Base-by-base conservation (phyloP, 2,888 invertebrate species). In the Chesias legatella region DNA sequence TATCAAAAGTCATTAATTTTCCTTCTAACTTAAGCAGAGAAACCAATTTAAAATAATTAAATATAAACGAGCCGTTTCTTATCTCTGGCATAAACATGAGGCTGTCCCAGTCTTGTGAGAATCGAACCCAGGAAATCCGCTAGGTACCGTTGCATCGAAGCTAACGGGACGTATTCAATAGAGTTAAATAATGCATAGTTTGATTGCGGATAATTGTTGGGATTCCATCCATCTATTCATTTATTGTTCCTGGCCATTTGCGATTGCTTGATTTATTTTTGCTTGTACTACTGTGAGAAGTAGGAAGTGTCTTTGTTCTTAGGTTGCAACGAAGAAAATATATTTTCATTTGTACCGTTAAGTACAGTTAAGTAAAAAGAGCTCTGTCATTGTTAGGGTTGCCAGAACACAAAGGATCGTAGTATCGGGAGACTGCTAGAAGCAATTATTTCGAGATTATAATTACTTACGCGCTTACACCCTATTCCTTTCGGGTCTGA, bases 41-140 rank as follows among this genome's bases (percentile, higher is more conserved):
- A n/a, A n/a, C n/a, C n/a, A n/a, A n/a, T n/a, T n/a, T n/a, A n/a
- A n/a, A n/a, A n/a, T n/a, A n/a, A n/a, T n/a, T n/a, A n/a, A n/a
- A n/a, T n/a, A n/a, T n/a, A n/a, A n/a, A n/a, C n/a, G n/a, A n/a
- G n/a, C n/a, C n/a, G n/a, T n/a, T n/a, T n/a, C n/a, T n/a, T n/a
- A n/a, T n/a, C n/a, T n/a, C n/a, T 41, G 43, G 50, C 48, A 53
- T 41, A 42, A 33, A 43, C 39, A 49, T 38, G 53, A 67, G 67
- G 82, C 77, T 73, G n/a, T n/a, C n/a, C 77, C 71, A 50, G 60
- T 64, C 69, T 64, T 58, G 74, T 73, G 76, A 65, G 82, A 80
- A 72, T 70, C 62, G 70, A 76, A 77, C 61, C 61, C 51, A 52
- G 85, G 84, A 84, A 82, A 79, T 83, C 81, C 81, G 79, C 63